A percentile compares a stretch with the other conserved stretches of the same genome.
These are phyloP conservation scores for Enteromius unitaeniatus DNA, from an alignment of 2,797 vertebrate species.

Conservation along the genomic window DNA sequence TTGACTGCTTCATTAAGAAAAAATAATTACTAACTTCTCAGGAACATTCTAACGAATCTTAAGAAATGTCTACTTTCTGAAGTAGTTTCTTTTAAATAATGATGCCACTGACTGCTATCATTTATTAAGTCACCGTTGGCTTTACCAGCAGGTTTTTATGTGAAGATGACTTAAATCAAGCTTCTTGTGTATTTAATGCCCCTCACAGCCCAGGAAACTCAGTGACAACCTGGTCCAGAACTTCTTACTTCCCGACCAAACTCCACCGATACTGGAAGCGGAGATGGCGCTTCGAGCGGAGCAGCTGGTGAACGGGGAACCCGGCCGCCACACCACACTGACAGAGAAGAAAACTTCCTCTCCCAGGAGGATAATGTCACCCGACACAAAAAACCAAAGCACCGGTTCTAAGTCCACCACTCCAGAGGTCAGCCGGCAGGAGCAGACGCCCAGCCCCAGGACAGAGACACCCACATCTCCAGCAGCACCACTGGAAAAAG, in stretches of 20 bases:
- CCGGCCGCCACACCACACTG: slow-evolving; percentile 56
- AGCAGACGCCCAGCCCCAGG: slow-evolving; percentile 37
- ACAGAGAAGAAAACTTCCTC: slow-evolving; percentile 57
- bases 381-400: background rate
- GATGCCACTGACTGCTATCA: background rate
- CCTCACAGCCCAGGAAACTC: slow-evolving; percentile 75
- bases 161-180: background rate
- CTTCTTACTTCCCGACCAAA: slow-evolving; percentile 77
- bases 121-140: background rate
- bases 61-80: background rate
- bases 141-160: background rate
- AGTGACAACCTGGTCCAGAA: slow-evolving; percentile 79
- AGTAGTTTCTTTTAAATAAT: background rate
- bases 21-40: background rate
- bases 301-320: slow-evolving; percentile 62
- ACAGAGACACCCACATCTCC: slow-evolving; percentile 12
- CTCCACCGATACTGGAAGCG: slow-evolving; percentile 73
- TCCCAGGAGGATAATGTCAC: slow-evolving; percentile 49
- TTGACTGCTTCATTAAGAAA: background rate
- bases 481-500: background rate
- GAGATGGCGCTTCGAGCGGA: slow-evolving; percentile 70
- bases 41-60: background rate
- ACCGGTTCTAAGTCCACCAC: slow-evolving; percentile 49
- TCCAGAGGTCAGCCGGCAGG: slow-evolving; percentile 45
- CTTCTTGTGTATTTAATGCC: background rate